Percentiles rank a stretch among this genome's conserved stretches.
These are phyloP conservation scores for Drosophila gunungcola DNA, from an alignment of 1,140 invertebrate genomes.

Conservation along the genomic window DNA sequence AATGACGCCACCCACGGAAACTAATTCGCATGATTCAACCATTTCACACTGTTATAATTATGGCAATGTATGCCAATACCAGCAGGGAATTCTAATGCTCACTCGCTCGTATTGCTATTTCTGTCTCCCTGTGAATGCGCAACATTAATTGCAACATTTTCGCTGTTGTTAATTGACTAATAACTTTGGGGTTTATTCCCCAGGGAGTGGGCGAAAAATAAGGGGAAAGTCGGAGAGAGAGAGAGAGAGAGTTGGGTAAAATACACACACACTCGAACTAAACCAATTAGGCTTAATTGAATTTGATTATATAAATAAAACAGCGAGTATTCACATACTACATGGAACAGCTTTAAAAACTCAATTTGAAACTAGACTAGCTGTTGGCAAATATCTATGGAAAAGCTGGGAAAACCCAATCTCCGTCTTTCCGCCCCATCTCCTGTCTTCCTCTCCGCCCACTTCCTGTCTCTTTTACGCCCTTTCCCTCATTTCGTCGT, in stretches of 20 bases:
- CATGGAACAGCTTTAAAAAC: conserved; percentile 39
- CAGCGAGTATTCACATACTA: conserved; percentile 3
- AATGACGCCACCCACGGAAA: conserved; percentile 22
- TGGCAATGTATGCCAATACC: conserved; percentile 56
- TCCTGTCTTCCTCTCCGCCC: neutral
- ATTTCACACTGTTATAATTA: conserved; percentile 68
- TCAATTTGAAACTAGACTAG: conserved; percentile 50
- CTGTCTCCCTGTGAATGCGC: conserved; percentile 35
- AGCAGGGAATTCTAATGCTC: conserved; percentile 34
- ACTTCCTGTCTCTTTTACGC: neutral
- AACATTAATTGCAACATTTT: conserved; percentile 76
- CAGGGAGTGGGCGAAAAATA: neutral
- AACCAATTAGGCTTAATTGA: conserved; percentile 72
- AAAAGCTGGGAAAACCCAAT: conserved; percentile 34
- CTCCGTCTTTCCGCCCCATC: conserved; percentile 9
- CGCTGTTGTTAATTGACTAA: conserved; percentile 75
- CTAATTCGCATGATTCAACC: conserved; percentile 75
- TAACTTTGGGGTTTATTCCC: conserved; percentile 39
- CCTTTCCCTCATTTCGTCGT: neutral
- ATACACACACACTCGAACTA: conserved; percentile 12
- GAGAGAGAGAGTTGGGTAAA: neutral
- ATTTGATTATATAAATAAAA: conserved; percentile 60
- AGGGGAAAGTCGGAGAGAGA: conserved; percentile 5
- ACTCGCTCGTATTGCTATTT: neutral
- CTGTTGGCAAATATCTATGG: conserved; percentile 12